Base-by-base conservation (phyloP, 1,140 invertebrate genomes). In the Tachypleus tridentatus region DNA sequence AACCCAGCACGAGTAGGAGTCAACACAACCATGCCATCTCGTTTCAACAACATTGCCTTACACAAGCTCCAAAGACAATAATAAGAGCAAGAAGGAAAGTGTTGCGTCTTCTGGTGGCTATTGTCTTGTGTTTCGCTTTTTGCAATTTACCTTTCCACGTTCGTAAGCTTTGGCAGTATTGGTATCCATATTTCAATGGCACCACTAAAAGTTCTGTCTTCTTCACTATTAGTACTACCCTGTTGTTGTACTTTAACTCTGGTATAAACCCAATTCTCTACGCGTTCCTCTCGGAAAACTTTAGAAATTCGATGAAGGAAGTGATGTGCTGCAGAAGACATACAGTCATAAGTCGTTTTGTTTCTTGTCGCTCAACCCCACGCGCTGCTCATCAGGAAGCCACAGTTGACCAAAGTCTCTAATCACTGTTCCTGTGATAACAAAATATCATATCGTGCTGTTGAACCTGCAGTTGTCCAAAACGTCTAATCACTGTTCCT, bases 61-160 rank as follows among this genome's bases (percentile, higher is more conserved):
- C 29, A 29, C 29, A 29, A 29, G 29, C 29, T 29, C 29, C 29
- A 29, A 29, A 29, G 29, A 29, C 29, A 29, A 29, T 29, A 29
- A 29, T 29, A 29, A 29, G 29, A 29, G 29, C 29, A 1, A 0
- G 29, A 29, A 69, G 77, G 3, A 73, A 74, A 57, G 79, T 82
- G 5, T 77, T 78, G 62, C 83, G 87, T 60, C 87, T 93, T 82
- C 79, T 93, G 48, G 85, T 93, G 49, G 85, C 88, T 4, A 86
- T 92, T 8, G 87, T 91, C 6, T 77, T 87, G 53, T 86, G 87
- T 59, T 93, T 93, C 75, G 88, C 87, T 3, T 68, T 91, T 9
- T 92, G 89, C 78, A 90, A 92, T 76, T 76, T 92, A 48, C 89
- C 89, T 1, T 87, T 88, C 76, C 89, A 92, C 77, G 85, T 86